Evolutionary conservation across 2,113 vertebrate species (phyloP).

Genomic region (Amphiprion percula): DNA sequence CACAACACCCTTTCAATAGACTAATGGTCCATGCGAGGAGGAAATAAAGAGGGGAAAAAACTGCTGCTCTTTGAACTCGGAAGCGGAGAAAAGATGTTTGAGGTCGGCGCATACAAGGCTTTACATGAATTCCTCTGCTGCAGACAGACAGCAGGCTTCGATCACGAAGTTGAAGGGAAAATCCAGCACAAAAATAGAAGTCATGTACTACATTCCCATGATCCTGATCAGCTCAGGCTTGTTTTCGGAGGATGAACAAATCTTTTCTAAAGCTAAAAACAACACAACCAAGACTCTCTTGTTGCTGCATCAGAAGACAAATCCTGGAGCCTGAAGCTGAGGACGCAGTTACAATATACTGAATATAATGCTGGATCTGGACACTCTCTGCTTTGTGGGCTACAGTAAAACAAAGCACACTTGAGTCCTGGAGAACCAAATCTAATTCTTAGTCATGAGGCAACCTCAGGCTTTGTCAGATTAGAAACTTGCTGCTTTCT

Average conservation of each 20-base stretch:
- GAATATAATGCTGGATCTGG: neutral
- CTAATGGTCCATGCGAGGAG: slow-evolving; percentile 52
- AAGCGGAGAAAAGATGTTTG: slow-evolving; percentile 18
- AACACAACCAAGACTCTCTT: slow-evolving; percentile 40
- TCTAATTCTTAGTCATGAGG: neutral
- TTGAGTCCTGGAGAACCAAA: neutral
- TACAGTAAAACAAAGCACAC: neutral
- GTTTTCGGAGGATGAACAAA: slow-evolving; percentile 37
- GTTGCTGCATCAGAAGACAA: slow-evolving; percentile 43
- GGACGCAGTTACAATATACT: slow-evolving; percentile 13
- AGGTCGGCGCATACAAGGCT: slow-evolving; percentile 15
- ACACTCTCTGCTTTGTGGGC: slow-evolving; percentile 3
- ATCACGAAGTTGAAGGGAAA: slow-evolving; percentile 22
- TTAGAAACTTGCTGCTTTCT: slow-evolving; percentile 26
- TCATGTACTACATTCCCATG: slow-evolving; percentile 35
- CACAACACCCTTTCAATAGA: slow-evolving; percentile 59
- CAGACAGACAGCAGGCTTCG: slow-evolving; percentile 30
- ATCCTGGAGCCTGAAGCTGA: slow-evolving; percentile 27
- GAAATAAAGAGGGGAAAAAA: slow-evolving; percentile 42
- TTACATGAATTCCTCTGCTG: slow-evolving; percentile 3
- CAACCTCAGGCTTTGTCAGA: slow-evolving; percentile 47
- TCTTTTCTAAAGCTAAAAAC: slow-evolving; percentile 35
- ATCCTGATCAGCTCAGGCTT: slow-evolving; percentile 53
- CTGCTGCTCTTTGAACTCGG: slow-evolving; percentile 55
- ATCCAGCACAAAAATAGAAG: slow-evolving; percentile 37